Conservation (phyloP, 1,140 invertebrate species). For the Bathynomus jamesi region DNA sequence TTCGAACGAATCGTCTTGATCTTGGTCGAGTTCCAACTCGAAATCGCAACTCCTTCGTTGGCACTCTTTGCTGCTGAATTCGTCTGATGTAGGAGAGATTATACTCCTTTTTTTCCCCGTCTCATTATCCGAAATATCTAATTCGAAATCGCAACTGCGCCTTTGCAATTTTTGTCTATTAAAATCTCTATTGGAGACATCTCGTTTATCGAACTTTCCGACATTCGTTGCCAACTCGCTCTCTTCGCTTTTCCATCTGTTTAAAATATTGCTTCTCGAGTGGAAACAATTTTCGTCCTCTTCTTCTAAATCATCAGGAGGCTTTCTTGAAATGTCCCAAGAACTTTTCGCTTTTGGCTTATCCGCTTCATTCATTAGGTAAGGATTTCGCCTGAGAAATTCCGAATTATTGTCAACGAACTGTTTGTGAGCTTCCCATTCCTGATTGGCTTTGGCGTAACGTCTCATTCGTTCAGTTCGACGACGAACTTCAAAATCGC, state of each 20-base stretch:
- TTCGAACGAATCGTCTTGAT: constrained; percentile 6
- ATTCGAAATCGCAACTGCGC: constrained; percentile 34
- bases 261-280: constrained; percentile 6
- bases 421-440: constrained; percentile 17
- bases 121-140: constrained; percentile 13
- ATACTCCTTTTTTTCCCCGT: constrained; percentile 10
- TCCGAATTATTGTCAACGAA: background rate
- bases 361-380: background rate
- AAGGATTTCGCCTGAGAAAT: background rate
- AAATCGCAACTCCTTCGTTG: constrained; percentile 34
- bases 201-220: background rate
- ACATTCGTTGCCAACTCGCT: background rate
- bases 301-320: constrained; percentile 16
- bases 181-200: constrained; percentile 11
- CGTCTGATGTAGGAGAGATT: constrained; percentile 5
- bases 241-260: constrained; percentile 4
- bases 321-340: constrained; percentile 24
- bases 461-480: constrained; percentile 27
- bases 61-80: constrained; percentile 25
- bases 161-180: constrained; percentile 22
- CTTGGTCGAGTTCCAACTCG: constrained; percentile 27
- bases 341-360: constrained; percentile 29
- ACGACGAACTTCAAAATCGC: constrained; percentile 32
- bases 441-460: constrained; percentile 23
- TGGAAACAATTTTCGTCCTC: constrained; percentile 19